Evolutionary conservation across 2,113 vertebrate species (phyloP), one percentile per base, ranked within the genome.

Genomic region (Potamarius usumacintae): DNA sequence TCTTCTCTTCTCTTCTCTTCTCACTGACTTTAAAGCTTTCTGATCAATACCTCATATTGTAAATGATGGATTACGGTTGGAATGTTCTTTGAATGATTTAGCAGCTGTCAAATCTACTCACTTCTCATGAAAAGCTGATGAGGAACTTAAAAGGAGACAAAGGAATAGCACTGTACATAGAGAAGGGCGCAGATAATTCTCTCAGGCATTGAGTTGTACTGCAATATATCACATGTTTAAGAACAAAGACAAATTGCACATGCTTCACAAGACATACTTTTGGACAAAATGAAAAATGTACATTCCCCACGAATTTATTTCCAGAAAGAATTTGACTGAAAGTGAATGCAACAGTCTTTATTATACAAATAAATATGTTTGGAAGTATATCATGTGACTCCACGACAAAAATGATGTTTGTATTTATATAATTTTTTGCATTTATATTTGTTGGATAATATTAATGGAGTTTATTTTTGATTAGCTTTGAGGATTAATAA

Each of bases 11-110:
- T 42, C 3, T 55, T 79, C 76, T 79, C 12, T 30, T 55, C 52
- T 27, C 52, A 27, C 76, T 9, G 76, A 78, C 22, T 12, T 77
- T n/a, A n/a, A 52, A 77, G 4, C 76, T 30, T 48, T 5, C 67
- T 77, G 62, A 48, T 60, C 17, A 78, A 78, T 55, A 27, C 52
- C 12, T 78, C 7, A 27, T 55, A 55, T 78, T 78, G n/a, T 15
- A 55, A 17, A 14, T 30, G 63, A 69, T 69, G 82, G 82, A 52
- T 30, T 84, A 34, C 11, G 63, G 1, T 7, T 7, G 7, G 48
- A 22, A 55, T 55, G 0, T 84, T 84, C 27, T 11, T 57, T 84
- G 3, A 84, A 84, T 84, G 55, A 84, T 84, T 57, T 5, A 72
- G 20, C 50, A 84, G 50, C 25, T 7, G 14, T 71, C n/a, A 8